Conservation (phyloP, 1,140 invertebrate genomes). For the Elysia chlorotica region DNA sequence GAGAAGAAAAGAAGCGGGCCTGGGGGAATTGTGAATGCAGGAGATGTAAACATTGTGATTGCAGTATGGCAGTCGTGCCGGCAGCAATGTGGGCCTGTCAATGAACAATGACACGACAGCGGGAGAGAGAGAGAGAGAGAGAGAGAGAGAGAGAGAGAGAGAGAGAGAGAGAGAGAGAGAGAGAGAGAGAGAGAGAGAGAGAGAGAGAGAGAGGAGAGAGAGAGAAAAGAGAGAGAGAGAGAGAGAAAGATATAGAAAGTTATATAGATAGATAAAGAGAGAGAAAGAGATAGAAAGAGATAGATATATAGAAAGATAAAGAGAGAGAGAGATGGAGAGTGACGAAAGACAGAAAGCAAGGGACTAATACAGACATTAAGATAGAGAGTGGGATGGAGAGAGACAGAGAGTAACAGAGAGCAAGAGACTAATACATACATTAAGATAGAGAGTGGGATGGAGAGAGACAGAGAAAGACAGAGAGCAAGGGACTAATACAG, state of each 20-base stretch:
- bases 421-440: not conserved
- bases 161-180: not conserved
- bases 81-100: too few species aligned
- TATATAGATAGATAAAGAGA: not conserved
- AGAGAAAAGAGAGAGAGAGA: constrained; percentile 12
- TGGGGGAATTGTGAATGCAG: too few species aligned
- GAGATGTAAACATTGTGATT: too few species aligned
- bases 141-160: constrained; percentile 17
- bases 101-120: too few species aligned
- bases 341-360: not conserved
- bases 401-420: too few species aligned
- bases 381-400: too few species aligned
- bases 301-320: not conserved
- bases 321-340: not conserved
- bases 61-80: too few species aligned
- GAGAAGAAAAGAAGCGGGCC: too few species aligned
- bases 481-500: not conserved
- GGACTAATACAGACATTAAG: not conserved
- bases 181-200: not conserved
- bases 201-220: constrained; percentile 3
- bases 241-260: constrained; percentile 10
- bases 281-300: constrained; percentile 3
- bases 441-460: not conserved
- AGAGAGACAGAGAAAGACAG: not conserved
- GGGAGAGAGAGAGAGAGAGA: constrained; percentile 14